Percentiles rank a stretch among this genome's conserved stretches.
Evolutionary conservation across 2,113 vertebrate species (phyloP).

Genomic region (Ophiodon elongatus): DNA sequence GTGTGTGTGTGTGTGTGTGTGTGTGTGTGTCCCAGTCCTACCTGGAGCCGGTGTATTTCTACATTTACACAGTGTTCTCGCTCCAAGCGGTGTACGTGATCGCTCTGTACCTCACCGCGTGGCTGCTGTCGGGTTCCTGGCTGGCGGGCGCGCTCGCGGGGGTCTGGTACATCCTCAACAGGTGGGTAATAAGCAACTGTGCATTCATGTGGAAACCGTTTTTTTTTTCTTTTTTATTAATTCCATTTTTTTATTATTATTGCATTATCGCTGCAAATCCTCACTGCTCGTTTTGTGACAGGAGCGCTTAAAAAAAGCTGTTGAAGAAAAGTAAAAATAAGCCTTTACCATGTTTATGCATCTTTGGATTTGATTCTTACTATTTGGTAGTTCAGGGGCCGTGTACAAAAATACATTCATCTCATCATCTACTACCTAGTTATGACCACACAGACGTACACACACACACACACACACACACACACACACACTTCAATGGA

Average conservation of each 20-base stretch:
- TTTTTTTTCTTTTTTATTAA: too few relatives aligned
- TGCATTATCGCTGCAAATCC: background rate
- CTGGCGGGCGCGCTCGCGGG: constrained; percentile 90
- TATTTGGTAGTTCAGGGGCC: background rate
- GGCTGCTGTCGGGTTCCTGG: constrained; percentile 96
- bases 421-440: too few relatives aligned
- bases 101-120: constrained; percentile 93
- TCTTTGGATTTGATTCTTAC: background rate
- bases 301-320: background rate
- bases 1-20: constrained; percentile 50
- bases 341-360: background rate
- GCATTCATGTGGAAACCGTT: background rate
- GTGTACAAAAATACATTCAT: background rate
- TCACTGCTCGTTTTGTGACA: background rate
- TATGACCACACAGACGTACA: too few relatives aligned
- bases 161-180: constrained; percentile 96
- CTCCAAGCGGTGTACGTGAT: constrained; percentile 94
- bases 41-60: constrained; percentile 97
- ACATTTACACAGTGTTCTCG: constrained; percentile 97
- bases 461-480: background rate
- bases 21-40: constrained; percentile 85
- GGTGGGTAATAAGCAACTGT: constrained; percentile 78
- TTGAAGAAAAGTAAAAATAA: background rate
- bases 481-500: background rate
- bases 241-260: too few relatives aligned